Conservation (phyloP, 2,797 vertebrate species). For the Ibycter americanus region DNA sequence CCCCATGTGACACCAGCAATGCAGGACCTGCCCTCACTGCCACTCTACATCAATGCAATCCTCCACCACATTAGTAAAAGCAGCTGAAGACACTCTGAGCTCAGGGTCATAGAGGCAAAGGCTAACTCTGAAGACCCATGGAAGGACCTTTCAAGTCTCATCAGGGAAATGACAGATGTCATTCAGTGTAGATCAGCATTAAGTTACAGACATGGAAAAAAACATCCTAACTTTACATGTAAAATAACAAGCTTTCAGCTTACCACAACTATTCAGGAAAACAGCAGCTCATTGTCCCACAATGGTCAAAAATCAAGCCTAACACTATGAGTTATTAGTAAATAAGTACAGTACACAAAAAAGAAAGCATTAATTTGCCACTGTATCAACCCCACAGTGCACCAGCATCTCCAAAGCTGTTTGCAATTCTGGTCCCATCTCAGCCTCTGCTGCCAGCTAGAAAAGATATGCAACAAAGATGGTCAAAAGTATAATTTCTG, state of each 20-base stretch:
- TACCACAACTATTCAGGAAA: background rate
- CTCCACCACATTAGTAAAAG: background rate
- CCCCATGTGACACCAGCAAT: background rate
- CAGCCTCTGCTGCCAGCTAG: background rate
- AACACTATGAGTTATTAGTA: background rate
- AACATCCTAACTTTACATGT: background rate
- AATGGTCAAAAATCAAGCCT: background rate
- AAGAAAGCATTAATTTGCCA: background rate
- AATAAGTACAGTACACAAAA: background rate
- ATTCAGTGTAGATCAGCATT: background rate
- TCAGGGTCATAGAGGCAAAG: background rate
- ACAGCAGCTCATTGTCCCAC: background rate
- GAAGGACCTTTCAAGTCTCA: background rate
- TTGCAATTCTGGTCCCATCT: background rate
- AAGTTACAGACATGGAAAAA: background rate
- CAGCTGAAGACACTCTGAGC: background rate
- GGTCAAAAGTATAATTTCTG: background rate
- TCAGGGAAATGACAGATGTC: background rate
- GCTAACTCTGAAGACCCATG: background rate
- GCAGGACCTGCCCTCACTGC: background rate
- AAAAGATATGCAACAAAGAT: background rate
- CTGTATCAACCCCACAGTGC: background rate
- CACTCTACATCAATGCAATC: background rate
- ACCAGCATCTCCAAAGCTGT: background rate
- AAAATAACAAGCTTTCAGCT: background rate